phyloP scores from a whole-genome alignment of 2,888 invertebrate genomes.

The Hermodice carunculata region DNA sequence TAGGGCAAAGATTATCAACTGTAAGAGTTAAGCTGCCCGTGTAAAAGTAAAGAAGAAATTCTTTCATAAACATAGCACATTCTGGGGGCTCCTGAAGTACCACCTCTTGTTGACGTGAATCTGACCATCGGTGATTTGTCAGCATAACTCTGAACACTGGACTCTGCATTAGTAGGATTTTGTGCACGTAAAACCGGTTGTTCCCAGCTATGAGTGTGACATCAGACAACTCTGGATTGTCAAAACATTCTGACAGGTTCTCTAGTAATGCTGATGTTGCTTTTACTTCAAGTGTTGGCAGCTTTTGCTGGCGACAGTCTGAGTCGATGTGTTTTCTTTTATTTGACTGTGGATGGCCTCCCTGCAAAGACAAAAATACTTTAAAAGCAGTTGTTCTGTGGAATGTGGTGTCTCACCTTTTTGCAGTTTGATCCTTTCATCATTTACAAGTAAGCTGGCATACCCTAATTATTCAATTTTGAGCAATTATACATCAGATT shows the following conservation, averaged over 20 bases:
- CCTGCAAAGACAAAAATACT: too few species aligned
- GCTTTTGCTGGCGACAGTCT: too few species aligned
- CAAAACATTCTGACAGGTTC: slow-evolving; percentile 14
- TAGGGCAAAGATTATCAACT: slow-evolving; percentile 9
- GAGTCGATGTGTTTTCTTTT: too few species aligned
- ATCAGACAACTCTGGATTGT: slow-evolving; percentile 19
- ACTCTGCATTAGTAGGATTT: slow-evolving; percentile 19
- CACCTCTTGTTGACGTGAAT: slow-evolving; percentile 12
- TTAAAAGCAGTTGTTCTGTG: too few species aligned
- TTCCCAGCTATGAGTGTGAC: slow-evolving; percentile 2
- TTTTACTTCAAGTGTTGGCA: too few species aligned
- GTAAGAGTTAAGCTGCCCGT: slow-evolving; percentile 15
- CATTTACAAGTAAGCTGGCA: too few species aligned
- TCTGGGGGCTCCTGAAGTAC: slow-evolving; percentile 7
- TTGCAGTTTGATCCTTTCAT: too few species aligned
- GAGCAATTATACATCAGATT: too few species aligned
- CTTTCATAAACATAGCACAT: slow-evolving; percentile 16
- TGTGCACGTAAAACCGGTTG: slow-evolving; percentile 17
- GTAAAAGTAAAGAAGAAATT: slow-evolving; percentile 25
- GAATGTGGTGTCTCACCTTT: too few species aligned
- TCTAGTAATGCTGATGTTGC: too few species aligned
- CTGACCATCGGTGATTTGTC: slow-evolving; percentile 10
- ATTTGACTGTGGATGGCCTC: too few species aligned
- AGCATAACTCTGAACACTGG: slow-evolving; percentile 20
- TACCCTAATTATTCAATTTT: too few species aligned